Conservation (phyloP, 2,888 invertebrate genomes). For the Cheiracanthium punctorium region DNA sequence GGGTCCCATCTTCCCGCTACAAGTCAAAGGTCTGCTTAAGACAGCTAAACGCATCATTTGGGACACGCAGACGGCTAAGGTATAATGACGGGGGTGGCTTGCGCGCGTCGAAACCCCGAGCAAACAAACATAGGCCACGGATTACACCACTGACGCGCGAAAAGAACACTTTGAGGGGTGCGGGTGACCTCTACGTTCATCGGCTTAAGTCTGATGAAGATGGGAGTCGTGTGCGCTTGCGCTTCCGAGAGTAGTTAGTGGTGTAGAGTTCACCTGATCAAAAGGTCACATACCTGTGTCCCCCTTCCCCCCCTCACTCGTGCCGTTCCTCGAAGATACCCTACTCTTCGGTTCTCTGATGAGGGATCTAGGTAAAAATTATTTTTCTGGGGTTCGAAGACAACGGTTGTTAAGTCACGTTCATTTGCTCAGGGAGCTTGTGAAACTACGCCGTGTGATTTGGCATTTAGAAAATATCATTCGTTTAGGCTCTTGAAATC, state of each 20-base stretch:
- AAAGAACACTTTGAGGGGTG: conserved; percentile 23
- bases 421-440: too few relatives aligned
- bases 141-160: conserved; percentile 28
- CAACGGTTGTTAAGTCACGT: too few relatives aligned
- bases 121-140: conserved; percentile 36
- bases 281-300: background rate
- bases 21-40: conserved; percentile 1
- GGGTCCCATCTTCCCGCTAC: background rate
- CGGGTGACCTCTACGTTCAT: conserved; percentile 19
- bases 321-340: too few relatives aligned
- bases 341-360: too few relatives aligned
- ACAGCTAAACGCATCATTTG: background rate
- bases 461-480: too few relatives aligned
- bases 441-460: too few relatives aligned
- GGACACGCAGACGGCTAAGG: background rate
- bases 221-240: conserved; percentile 38
- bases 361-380: too few relatives aligned
- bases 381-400: too few relatives aligned
- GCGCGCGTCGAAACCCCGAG: conserved; percentile 29
- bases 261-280: background rate
- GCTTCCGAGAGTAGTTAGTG: conserved; percentile 62
- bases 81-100: conserved; percentile 56
- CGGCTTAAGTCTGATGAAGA: background rate
- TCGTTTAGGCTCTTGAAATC: too few relatives aligned
- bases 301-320: background rate